Evolutionary conservation across 2,888 invertebrate species (phyloP).

Genomic region (Catonia carolina): DNA sequence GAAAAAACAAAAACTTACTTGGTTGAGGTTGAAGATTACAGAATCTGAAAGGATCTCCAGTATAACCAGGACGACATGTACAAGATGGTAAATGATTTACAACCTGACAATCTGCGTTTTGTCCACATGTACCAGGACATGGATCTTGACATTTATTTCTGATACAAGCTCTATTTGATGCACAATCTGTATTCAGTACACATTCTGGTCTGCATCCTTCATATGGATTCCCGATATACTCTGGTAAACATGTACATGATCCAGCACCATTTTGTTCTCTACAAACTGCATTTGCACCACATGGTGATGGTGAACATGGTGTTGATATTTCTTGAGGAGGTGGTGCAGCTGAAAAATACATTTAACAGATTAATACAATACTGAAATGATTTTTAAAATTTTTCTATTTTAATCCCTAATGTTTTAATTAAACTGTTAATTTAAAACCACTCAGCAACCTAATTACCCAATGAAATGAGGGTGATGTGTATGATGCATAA

Average conservation of each 20-base stretch:
- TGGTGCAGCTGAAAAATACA: constrained; percentile 23
- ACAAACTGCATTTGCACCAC: constrained; percentile 66
- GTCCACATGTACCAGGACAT: constrained; percentile 62
- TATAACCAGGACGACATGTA: constrained; percentile 53
- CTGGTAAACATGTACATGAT: constrained; percentile 62
- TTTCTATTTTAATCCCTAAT: too few species aligned
- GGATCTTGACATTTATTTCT: constrained; percentile 61
- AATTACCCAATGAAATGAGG: too few species aligned
- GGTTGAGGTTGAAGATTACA: constrained; percentile 47
- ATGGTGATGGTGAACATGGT: constrained; percentile 66
- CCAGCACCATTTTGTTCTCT: constrained; percentile 64
- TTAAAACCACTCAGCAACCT: too few species aligned
- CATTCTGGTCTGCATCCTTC: constrained; percentile 61
- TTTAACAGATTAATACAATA: background rate
- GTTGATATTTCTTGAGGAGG: constrained; percentile 39
- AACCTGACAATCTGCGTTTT: constrained; percentile 58
- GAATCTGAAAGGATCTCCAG: constrained; percentile 59
- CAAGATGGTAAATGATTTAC: constrained; percentile 60
- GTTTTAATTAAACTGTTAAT: too few species aligned
- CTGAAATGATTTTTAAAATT: background rate
- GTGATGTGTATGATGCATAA: too few species aligned
- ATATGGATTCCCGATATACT: constrained; percentile 68
- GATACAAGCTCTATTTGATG: constrained; percentile 55
- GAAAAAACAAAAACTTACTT: constrained; percentile 23
- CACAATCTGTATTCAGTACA: constrained; percentile 56